These are phyloP conservation scores for Agrochola macilenta DNA, from an alignment of 2,888 invertebrate species.

Conservation along the genomic window DNA sequence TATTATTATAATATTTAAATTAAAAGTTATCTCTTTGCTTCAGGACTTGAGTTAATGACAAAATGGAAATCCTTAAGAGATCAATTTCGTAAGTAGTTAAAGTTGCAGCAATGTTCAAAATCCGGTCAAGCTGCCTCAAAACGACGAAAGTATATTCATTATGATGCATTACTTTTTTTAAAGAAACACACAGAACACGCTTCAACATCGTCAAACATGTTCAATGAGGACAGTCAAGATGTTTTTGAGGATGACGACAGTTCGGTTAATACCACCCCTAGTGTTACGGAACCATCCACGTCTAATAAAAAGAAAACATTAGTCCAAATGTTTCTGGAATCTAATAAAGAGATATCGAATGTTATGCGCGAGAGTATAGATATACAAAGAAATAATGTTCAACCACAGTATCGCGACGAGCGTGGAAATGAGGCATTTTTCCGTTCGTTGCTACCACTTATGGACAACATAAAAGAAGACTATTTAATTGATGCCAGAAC, in stretches of 20 bases:
- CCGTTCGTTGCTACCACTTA: constrained; percentile 61
- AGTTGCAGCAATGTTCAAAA: constrained; percentile 59
- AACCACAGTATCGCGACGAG: too few relatives aligned
- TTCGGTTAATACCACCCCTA: constrained; percentile 59
- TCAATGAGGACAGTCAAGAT: constrained; percentile 65
- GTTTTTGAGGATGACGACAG: constrained; percentile 63
- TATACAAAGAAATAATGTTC: constrained; percentile 59
- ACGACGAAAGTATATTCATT: constrained; percentile 63
- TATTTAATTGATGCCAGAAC: constrained; percentile 58
- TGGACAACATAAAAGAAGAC: constrained; percentile 62
- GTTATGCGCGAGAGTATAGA: constrained; percentile 62
- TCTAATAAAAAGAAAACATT: constrained; percentile 60
- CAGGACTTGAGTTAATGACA: constrained; percentile 54
- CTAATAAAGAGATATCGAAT: constrained; percentile 58
- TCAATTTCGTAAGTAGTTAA: constrained; percentile 56
- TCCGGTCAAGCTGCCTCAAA: constrained; percentile 61
- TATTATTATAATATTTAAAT: constrained; percentile 17
- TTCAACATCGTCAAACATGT: constrained; percentile 65
- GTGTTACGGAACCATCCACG: constrained; percentile 60
- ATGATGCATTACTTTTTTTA: constrained; percentile 59
- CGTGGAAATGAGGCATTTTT: too few relatives aligned
- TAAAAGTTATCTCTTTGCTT: constrained; percentile 44
- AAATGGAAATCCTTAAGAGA: constrained; percentile 59
- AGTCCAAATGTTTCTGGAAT: constrained; percentile 63
- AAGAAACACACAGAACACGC: constrained; percentile 60